Base-by-base conservation (phyloP, 23 tunicate species). In the Styela clava region DNA sequence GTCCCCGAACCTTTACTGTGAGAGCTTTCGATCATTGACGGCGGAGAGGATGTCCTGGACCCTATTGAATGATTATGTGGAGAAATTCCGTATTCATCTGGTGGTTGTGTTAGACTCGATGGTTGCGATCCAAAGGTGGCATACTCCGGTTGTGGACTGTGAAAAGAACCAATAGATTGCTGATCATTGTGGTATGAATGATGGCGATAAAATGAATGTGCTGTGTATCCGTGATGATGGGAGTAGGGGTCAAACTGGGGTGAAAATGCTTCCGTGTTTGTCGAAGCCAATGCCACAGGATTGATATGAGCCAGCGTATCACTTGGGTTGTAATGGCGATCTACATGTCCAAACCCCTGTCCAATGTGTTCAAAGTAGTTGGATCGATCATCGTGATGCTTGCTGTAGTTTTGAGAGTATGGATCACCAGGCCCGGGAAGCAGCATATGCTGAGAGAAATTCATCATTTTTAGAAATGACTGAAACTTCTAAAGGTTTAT, bases 361-460 rank as follows among this genome's bases (percentile, higher is more conserved):
- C 62, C 64, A 19, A 76, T 22, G 16, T 52, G 81, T 7, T 76
- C 81, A 76, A 76, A 76, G 30, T 44, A 76, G 21, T 25, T 52
- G 16, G 62, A 26, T n/a, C 65, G 81, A 2, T 76, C 81, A 5
- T 76, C 81, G 7, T 25, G 64, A 36, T 32, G 31, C 24, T 76
- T 76, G 64, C 65, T 76, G 33, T 76, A 52, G 24, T 56, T 27
- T 1, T 25, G 81, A 52, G 52, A 64, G 0, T 76, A 76, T 18
- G 65, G 65, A 29, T 76, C 81, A 16, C 65, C 65, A 30, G 35
- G 64, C 0, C 62, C 33, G 16, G 81, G 65, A 18, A 76, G 24
- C 24, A 76, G 30, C 63, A 76, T 44, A 27, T 76, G 81, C 67
- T 76, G 81, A 26, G 81, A 76, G 27, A 44, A 76, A 44, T 76